Evolutionary conservation across 2,797 vertebrate species (phyloP).

Genomic region (Molossus molossus): DNA sequence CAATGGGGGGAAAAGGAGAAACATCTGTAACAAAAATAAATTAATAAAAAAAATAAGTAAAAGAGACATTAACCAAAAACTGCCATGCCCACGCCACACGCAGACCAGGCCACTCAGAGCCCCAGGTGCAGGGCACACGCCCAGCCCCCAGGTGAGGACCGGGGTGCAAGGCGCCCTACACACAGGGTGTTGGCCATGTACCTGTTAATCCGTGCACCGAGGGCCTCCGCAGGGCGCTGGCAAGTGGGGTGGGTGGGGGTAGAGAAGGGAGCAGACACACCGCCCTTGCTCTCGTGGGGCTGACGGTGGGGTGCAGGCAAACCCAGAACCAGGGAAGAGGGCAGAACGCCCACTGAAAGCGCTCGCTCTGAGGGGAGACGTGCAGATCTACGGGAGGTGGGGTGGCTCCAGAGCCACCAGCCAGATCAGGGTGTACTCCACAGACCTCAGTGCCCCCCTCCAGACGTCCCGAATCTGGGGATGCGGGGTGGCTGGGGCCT

Average conservation of each 20-base stretch:
- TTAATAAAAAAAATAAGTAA: no score
- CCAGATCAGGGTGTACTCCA: background rate
- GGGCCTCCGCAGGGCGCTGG: background rate
- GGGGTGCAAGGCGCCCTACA: no score
- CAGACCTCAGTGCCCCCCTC: background rate
- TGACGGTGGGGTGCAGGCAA: background rate
- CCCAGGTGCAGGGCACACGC: no score
- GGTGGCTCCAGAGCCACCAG: background rate
- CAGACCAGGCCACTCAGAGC: background rate
- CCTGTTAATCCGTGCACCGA: background rate
- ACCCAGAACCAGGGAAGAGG: fast-evolving
- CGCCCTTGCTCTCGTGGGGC: background rate
- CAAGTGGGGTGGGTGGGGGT: no score
- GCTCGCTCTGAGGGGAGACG: background rate
- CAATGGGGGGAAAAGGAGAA: no score
- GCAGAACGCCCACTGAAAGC: background rate
- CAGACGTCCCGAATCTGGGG: background rate
- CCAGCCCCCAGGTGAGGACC: no score
- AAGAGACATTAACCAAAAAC: no score
- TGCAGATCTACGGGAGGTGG: no score
- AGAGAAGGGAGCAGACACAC: background rate
- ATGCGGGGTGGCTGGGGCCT: background rate
- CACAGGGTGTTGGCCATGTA: no score
- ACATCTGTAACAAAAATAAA: no score
- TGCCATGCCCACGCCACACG: background rate